A percentile compares a stretch with the other conserved stretches of the same genome.
phyloP scores from a whole-genome alignment of 1,140 invertebrate genomes.

The Stenopsyche tienmushanensis region DNA sequence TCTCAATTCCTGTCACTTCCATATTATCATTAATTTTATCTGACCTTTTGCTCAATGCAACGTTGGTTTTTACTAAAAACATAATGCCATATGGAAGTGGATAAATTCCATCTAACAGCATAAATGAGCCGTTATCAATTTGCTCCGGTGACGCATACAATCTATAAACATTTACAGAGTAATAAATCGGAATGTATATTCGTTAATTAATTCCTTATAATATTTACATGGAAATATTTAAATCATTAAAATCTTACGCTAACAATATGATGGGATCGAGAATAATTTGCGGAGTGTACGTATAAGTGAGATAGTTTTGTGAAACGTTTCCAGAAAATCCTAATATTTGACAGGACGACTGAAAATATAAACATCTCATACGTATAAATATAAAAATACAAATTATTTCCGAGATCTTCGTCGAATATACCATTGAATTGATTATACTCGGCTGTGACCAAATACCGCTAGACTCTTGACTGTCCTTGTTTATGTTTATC shows the following conservation, averaged over 20 bases:
- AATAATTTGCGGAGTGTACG: constrained; percentile 53
- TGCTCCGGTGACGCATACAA: constrained; percentile 61
- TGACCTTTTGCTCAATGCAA: constrained; percentile 50
- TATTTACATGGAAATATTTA: background rate
- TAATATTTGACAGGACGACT: no score
- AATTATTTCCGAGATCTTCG: no score
- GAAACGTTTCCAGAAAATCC: constrained; percentile 43
- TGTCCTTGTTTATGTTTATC: constrained; percentile 32
- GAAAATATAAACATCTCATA: no score
- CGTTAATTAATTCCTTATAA: constrained; percentile 17
- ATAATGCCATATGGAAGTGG: constrained; percentile 62
- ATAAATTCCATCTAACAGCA: constrained; percentile 59
- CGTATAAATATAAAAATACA: no score
- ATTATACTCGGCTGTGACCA: constrained; percentile 41
- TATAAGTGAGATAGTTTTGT: constrained; percentile 48
- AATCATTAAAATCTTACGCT: constrained; percentile 49
- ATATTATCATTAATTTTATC: background rate
- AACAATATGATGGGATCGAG: constrained; percentile 56
- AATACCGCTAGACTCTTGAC: constrained; percentile 32
- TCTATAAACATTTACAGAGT: no score
- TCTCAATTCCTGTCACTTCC: background rate
- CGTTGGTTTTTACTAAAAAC: constrained; percentile 65
- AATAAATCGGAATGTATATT: no score
- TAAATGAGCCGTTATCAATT: constrained; percentile 57
- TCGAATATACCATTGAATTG: no score